Evolutionary conservation across 2,888 invertebrate genomes (phyloP), one percentile per base, ranked within the genome.

Genomic region (Brenthis hecate): DNA sequence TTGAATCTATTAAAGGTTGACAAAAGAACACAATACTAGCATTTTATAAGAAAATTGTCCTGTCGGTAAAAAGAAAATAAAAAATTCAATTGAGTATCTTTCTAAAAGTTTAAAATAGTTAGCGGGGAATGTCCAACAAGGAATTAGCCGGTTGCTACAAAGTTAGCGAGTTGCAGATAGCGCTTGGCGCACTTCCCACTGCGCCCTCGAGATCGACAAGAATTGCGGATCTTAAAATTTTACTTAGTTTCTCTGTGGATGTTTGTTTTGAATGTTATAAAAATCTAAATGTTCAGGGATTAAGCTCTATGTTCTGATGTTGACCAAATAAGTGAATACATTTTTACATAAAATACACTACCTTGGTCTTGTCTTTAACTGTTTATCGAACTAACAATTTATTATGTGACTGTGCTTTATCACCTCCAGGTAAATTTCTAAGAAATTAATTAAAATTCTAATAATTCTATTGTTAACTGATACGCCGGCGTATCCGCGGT

Each of bases 81-180:
- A 69, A 71, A 71, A 71, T 55, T 66, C 68, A 68, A 67, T 69
- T 69, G 66, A 61, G 62, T 65, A 58, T 65, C 56, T 69, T 69
- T 69, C 56, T 66, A 61, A 71, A 71, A 69, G 55, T 66, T 69
- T 69, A 65, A 66, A 66, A 62, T 53, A 63, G 65, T 68, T 68
- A 68, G 48, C 28, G 58, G 47, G 53, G 66, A 32, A 72, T 63
- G 68, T 70, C 68, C 57, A 61, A 68, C 68, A 70, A 72, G 68
- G 66, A 72, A 70, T 73, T 70, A 72, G 67, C 72, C 58, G 56
- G 66, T 70, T 66, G 64, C 69, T 66, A 69, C 65, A 63, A 70
- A 70, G 69, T 72, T 69, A 65, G 67, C 65, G 68, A 69, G 70
- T 70, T 62, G 55, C 67, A 68, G 63, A 68, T 68, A 70, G 72